phyloP scores from a whole-genome alignment of 1,140 invertebrate genomes.

The Scylla paramamosain region DNA sequence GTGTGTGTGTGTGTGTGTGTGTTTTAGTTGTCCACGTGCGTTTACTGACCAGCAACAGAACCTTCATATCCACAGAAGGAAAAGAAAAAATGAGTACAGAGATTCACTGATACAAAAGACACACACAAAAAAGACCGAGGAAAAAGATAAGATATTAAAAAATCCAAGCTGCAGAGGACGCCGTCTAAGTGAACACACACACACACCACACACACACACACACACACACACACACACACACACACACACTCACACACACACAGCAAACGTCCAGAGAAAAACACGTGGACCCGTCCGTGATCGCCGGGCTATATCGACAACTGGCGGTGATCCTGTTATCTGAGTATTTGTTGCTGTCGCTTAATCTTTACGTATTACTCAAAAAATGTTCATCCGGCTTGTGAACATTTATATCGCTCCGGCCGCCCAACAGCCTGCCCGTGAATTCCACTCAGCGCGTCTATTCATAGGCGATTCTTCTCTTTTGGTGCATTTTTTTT shows the following conservation, averaged over 20 bases:
- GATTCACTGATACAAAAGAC: not conserved
- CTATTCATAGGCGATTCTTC: conserved; percentile 9
- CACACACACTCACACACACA: not conserved
- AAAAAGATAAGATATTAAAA: not conserved
- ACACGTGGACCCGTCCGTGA: not conserved
- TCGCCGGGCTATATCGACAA: conserved; percentile 5
- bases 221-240: conserved; percentile 16
- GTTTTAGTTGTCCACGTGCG: not conserved
- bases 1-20: conserved; percentile 49
- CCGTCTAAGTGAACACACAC: not conserved
- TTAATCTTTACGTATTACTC: conserved; percentile 10
- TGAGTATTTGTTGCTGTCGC: conserved; percentile 21
- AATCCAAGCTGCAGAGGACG: not conserved
- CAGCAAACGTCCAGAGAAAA: not conserved
- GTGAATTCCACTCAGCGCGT: conserved; percentile 10
- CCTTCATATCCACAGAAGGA: not conserved
- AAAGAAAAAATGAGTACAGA: not conserved
- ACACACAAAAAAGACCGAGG: not conserved
- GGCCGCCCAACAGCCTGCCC: not conserved
- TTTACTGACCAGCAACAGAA: too few species aligned
- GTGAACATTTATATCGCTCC: conserved; percentile 14
- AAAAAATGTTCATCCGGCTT: conserved; percentile 23
- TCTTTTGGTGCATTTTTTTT: not conserved
- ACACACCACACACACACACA: conserved; percentile 20
- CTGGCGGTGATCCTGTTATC: conserved; percentile 18